Percentiles rank a stretch among this genome's conserved stretches.
Conservation (phyloP, 2,113 vertebrate genomes). For the Phyllostomus hastatus region DNA sequence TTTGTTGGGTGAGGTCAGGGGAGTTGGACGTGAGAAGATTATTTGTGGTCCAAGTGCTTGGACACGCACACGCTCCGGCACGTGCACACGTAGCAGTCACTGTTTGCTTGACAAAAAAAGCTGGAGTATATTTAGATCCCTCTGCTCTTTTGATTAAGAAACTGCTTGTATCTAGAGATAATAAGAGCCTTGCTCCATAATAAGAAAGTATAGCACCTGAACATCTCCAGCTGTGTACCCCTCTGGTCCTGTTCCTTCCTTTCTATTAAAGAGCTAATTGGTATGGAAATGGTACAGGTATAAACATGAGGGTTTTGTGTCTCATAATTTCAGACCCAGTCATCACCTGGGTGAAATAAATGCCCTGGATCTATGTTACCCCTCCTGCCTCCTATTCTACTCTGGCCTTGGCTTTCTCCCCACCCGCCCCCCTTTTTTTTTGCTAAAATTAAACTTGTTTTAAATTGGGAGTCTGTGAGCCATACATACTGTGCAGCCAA, state of each 20-base stretch:
- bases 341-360: conserved; percentile 62
- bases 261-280: conserved; percentile 68
- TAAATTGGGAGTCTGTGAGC: conserved; percentile 13
- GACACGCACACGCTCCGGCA: background rate
- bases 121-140: conserved; percentile 70
- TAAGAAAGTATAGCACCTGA: conserved; percentile 69
- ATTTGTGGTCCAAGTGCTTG: background rate
- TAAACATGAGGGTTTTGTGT: conserved; percentile 62
- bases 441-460: conserved; percentile 70
- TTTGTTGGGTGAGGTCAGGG: background rate
- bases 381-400: conserved; percentile 28
- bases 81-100: background rate
- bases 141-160: conserved; percentile 71
- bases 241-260: conserved; percentile 37
- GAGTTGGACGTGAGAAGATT: background rate
- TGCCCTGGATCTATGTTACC: background rate
- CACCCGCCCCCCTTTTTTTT: background rate
- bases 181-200: conserved; percentile 67
- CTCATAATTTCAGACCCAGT: conserved; percentile 47
- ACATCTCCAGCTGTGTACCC: conserved; percentile 57
- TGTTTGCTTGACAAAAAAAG: conserved; percentile 53
- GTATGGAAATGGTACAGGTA: conserved; percentile 68
- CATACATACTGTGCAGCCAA: background rate
- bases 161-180: conserved; percentile 62
- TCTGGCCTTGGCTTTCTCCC: conserved; percentile 43